These are phyloP conservation scores for Acronicta leporina DNA, from an alignment of 2,888 invertebrate species.

Conservation along the genomic window DNA sequence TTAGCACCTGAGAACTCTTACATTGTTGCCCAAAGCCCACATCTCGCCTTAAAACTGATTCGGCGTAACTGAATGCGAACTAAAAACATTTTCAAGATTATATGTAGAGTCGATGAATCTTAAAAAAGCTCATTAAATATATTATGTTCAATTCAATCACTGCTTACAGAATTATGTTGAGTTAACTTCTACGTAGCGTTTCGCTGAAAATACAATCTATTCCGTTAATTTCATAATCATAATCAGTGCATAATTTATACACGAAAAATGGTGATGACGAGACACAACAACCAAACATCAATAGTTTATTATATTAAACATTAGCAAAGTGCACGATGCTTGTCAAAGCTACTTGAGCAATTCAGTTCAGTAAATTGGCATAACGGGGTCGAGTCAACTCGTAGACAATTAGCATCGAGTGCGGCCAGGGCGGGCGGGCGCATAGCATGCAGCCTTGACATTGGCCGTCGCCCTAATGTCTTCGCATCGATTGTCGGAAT, in stretches of 20 bases:
- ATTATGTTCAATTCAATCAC: neutral
- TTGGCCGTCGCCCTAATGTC: slow-evolving; percentile 84
- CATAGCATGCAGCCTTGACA: slow-evolving; percentile 87
- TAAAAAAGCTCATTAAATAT: neutral
- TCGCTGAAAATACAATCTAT: too few species aligned
- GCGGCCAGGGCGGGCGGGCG: slow-evolving; percentile 66
- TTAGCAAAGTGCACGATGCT: slow-evolving; percentile 9
- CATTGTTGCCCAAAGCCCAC: neutral
- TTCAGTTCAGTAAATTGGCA: slow-evolving; percentile 58
- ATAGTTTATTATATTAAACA: too few species aligned
- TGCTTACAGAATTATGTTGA: neutral
- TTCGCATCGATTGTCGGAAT: slow-evolving; percentile 81
- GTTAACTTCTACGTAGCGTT: neutral
- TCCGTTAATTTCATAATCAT: too few species aligned
- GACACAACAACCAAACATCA: neutral
- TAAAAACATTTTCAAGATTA: neutral
- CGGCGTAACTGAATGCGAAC: neutral
- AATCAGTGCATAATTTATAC: slow-evolving; percentile 3
- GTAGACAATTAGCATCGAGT: slow-evolving; percentile 76
- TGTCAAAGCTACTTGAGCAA: slow-evolving; percentile 52
- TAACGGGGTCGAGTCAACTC: slow-evolving; percentile 72
- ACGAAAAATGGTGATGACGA: slow-evolving; percentile 1
- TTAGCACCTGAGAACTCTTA: slow-evolving; percentile 18
- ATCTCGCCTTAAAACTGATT: neutral
- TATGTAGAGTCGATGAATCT: neutral